Base-by-base conservation (phyloP, 2,797 vertebrate species). In the Apogon talboti region DNA sequence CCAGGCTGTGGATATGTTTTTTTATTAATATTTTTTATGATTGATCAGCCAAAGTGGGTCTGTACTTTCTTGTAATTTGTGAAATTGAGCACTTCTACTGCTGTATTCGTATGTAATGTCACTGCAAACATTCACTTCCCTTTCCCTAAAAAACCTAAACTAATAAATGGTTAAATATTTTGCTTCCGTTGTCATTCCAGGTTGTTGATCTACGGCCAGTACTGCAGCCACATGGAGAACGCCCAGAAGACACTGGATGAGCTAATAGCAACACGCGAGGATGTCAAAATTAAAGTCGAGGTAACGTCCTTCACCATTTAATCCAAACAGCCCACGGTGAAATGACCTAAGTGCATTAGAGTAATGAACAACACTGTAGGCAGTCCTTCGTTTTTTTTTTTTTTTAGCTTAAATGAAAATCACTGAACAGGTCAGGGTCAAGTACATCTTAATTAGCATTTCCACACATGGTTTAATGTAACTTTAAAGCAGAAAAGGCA, bases 171-270 rank as follows among this genome's bases (percentile, higher is more conserved):
- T 16, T 28, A 4, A 28, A 28, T 28, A 28, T 28, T 28, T 28
- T 28, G 24, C 11, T 12, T 30, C 3, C 33, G 10, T 35, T 35
- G 45, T 61, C 37, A 19, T 4, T 74, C 0, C 87, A 99, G 98
- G 93, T 92, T 99, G 74, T 83, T 99, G 90, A 96, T 99, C 87
- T 99, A 99, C 0, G 97, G 97, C n/a, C 96, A 95, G 65, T 99
- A 99, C 92, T 99, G 97, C 93, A 99, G 98, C 89, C 96, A 92
- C 89, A 97, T 99, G 96, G 98, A 99, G 28, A 95, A 94, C 0
- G 96, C 97, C 19, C 97, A 99, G 93, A 96, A 94, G 86, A 97
- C 95, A 0, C 93, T 99, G 86, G 96, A 96, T 70, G 95, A 96
- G 56, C 93, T 98, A 50, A 95, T 98, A 0, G 94, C 94, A 61